These are phyloP conservation scores for Trididemnum clinides DNA, from an alignment of 23 tunicate genomes.

Conservation along the genomic window DNA sequence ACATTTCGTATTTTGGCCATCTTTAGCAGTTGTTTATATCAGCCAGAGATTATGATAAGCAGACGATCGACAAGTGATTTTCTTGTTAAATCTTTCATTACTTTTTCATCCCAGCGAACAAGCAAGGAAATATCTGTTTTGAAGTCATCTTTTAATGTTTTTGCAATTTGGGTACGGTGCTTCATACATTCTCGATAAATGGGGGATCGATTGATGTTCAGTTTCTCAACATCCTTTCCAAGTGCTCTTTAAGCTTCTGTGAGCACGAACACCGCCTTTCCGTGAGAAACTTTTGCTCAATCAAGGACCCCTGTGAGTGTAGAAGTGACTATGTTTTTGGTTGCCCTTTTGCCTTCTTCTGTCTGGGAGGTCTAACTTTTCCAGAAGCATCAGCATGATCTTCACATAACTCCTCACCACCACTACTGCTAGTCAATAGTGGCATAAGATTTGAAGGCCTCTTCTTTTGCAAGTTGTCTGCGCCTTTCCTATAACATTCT, in stretches of 20 bases:
- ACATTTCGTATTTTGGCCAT: too few species aligned
- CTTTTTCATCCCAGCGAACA: neutral
- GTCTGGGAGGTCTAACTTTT: conserved; percentile 21
- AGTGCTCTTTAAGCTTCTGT: neutral
- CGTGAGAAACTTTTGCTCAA: neutral
- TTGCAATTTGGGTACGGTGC: conserved; percentile 29
- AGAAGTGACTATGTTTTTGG: conserved; percentile 19
- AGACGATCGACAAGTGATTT: neutral
- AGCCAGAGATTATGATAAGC: too few species aligned
- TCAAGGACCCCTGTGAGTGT: neutral
- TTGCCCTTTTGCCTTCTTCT: conserved; percentile 33
- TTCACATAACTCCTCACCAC: conserved; percentile 17
- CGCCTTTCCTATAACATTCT: too few species aligned
- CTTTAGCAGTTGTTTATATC: too few species aligned
- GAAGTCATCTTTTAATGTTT: conserved; percentile 8
- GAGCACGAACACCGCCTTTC: neutral
- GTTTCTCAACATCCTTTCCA: neutral
- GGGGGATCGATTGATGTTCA: conserved; percentile 20
- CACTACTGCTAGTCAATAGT: conserved; percentile 16
- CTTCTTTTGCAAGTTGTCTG: neutral
- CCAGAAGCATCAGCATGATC: conserved; percentile 21
- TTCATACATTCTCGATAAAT: conserved; percentile 18
- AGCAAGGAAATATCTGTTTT: neutral
- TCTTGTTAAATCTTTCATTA: neutral
- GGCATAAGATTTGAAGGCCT: conserved; percentile 4